Percentiles rank a stretch among this genome's conserved stretches.
phyloP scores from a whole-genome alignment of 64 coral and sea anemone genomes.

The Montipora foliosa region DNA sequence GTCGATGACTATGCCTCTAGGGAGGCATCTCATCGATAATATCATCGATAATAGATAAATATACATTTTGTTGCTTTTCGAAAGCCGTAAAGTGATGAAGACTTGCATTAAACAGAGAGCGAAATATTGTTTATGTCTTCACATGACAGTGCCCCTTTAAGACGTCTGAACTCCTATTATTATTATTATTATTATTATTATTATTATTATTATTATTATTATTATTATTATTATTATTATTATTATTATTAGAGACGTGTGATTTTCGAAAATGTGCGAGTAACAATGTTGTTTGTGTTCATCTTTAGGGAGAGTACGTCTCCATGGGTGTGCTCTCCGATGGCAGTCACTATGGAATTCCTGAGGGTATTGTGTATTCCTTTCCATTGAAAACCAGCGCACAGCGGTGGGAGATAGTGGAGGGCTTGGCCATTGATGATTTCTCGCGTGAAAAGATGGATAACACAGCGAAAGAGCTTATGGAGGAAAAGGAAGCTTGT shows the following conservation, averaged over 20 bases:
- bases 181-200: too few relatives aligned
- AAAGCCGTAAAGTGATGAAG: too few relatives aligned
- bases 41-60: too few relatives aligned
- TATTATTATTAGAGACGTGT: not conserved
- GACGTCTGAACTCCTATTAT: too few relatives aligned
- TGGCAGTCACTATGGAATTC: conserved; percentile 86
- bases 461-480: conserved; percentile 85
- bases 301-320: conserved; percentile 72
- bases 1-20: too few relatives aligned
- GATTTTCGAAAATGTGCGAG: not conserved
- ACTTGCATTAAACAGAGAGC: too few relatives aligned
- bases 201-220: too few relatives aligned
- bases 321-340: conserved; percentile 97
- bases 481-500: conserved; percentile 70
- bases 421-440: conserved; percentile 76
- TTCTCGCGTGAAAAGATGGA: conserved; percentile 98
- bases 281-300: not conserved
- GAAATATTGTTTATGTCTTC: too few relatives aligned
- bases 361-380: conserved; percentile 93
- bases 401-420: conserved; percentile 77
- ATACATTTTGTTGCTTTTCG: too few relatives aligned
- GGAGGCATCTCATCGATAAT: too few relatives aligned
- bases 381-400: conserved; percentile 64
- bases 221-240: too few relatives aligned
- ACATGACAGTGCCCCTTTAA: too few relatives aligned